These are phyloP conservation scores for Agrypnia vestita DNA, from an alignment of 1,140 invertebrate species.

Conservation along the genomic window DNA sequence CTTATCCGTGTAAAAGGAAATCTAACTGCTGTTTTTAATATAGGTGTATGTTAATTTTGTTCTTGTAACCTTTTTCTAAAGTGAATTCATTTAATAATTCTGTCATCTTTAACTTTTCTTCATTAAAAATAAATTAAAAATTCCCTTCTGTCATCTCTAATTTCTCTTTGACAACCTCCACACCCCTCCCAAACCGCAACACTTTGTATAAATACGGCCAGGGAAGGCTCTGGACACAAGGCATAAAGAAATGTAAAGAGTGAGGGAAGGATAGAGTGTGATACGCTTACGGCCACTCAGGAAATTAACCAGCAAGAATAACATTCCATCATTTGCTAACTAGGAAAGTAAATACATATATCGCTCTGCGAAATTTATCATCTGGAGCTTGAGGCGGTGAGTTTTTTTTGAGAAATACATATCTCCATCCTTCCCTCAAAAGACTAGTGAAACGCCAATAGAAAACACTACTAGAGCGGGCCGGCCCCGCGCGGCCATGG, in stretches of 20 bases:
- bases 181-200: neutral
- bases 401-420: constrained; percentile 50
- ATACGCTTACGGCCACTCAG: neutral
- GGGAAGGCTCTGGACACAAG: neutral
- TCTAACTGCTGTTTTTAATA: no score
- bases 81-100: no score
- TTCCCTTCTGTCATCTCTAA: neutral
- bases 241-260: neutral
- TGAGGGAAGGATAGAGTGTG: constrained; percentile 57
- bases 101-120: no score
- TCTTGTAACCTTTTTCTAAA: no score
- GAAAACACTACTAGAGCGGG: constrained; percentile 53
- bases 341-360: constrained; percentile 16
- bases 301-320: neutral
- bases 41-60: no score
- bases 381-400: constrained; percentile 49
- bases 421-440: constrained; percentile 59
- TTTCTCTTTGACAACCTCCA: neutral
- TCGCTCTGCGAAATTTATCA: neutral
- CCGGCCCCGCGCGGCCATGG: constrained; percentile 19
- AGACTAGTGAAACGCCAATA: constrained; percentile 49
- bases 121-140: constrained; percentile 7
- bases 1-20: no score
- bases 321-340: neutral
- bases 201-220: neutral